phyloP scores from a whole-genome alignment of 2,888 invertebrate species.

The Melanchra persicariae region DNA sequence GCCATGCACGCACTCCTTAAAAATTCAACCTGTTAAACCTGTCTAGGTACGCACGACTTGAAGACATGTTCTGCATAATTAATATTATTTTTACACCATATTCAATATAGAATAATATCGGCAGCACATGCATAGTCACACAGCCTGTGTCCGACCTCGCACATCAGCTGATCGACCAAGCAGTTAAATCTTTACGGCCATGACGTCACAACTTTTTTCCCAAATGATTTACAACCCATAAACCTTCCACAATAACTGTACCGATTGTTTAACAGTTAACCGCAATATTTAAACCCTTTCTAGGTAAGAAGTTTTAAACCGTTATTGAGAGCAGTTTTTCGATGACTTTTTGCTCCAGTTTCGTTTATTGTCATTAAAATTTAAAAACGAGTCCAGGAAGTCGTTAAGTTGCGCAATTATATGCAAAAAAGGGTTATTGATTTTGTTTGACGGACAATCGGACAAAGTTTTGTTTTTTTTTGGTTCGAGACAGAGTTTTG shows the following conservation, averaged over 20 bases:
- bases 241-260: conserved; percentile 89
- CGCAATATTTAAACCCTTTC: conserved; percentile 90
- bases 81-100: not conserved
- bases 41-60: not conserved
- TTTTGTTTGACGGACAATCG: conserved; percentile 71
- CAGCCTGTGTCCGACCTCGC: conserved; percentile 76
- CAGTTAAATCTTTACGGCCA: conserved; percentile 87
- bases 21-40: too few species aligned
- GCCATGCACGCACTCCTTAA: too few species aligned
- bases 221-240: conserved; percentile 89
- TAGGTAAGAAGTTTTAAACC: conserved; percentile 79
- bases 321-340: conserved; percentile 75
- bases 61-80: not conserved
- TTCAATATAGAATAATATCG: conserved; percentile 27
- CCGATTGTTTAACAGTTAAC: conserved; percentile 90
- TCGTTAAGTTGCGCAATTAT: conserved; percentile 85
- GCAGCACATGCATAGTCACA: conserved; percentile 50
- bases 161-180: conserved; percentile 86
- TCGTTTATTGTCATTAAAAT: conserved; percentile 76
- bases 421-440: conserved; percentile 87
- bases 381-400: conserved; percentile 78
- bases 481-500: conserved; percentile 63
- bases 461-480: conserved; percentile 62
- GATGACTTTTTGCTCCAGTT: conserved; percentile 87
- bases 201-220: conserved; percentile 88